phyloP scores from a whole-genome alignment of 2,113 vertebrate genomes.

The Podarcis cretensis region DNA sequence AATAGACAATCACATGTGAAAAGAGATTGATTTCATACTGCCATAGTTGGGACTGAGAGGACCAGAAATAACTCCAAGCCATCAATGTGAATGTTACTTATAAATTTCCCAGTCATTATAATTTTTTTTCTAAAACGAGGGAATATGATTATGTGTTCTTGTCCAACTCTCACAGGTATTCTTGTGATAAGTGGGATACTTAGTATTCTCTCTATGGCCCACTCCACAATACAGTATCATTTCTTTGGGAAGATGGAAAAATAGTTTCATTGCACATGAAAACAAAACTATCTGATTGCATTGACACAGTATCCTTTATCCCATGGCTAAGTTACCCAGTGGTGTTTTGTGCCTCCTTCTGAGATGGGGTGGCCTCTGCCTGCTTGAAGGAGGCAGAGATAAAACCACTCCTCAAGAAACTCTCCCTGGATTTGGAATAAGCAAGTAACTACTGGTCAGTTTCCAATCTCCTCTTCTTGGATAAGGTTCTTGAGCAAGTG shows the following conservation, averaged over 20 bases:
- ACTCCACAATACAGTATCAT: background rate
- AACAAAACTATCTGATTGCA: background rate
- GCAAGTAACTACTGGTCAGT: no score
- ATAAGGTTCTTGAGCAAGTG: no score
- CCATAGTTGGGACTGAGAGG: background rate
- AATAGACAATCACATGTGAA: background rate
- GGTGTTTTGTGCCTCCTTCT: slow-evolving; percentile 27
- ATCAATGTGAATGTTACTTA: background rate
- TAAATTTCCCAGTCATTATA: background rate
- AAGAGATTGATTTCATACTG: background rate
- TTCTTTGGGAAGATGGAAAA: background rate
- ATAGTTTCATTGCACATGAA: slow-evolving; percentile 20
- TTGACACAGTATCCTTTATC: slow-evolving; percentile 17
- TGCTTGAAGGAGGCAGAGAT: no score
- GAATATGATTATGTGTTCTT: background rate
- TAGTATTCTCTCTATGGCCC: background rate
- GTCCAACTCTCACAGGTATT: background rate
- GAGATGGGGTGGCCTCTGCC: no score
- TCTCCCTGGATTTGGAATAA: no score
- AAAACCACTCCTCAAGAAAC: no score
- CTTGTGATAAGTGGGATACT: background rate
- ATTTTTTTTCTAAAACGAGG: no score
- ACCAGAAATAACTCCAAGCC: background rate
- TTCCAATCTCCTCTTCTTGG: no score
- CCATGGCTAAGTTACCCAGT: slow-evolving; percentile 42